phyloP scores from a whole-genome alignment of 2,888 invertebrate genomes.

The Noctua janthina region DNA sequence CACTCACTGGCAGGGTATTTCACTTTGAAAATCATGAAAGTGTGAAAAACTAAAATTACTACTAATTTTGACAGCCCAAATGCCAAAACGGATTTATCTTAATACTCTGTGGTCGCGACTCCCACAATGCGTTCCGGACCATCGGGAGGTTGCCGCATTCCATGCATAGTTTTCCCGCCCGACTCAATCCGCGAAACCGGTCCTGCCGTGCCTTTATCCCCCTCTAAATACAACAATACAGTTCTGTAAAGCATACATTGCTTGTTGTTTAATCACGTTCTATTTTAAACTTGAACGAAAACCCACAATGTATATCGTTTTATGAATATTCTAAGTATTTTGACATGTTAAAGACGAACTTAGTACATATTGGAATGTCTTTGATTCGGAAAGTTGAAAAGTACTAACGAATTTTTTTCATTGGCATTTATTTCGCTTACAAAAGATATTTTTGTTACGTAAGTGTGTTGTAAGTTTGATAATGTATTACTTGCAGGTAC shows the following conservation, averaged over 20 bases:
- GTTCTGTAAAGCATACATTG: conserved; percentile 18
- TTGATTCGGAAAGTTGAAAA: conserved; percentile 40
- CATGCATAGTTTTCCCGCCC: conserved; percentile 74
- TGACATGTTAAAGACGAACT: conserved; percentile 4
- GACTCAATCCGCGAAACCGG: conserved; percentile 73
- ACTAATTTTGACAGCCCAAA: conserved; percentile 20
- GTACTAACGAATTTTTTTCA: conserved; percentile 32
- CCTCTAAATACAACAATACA: conserved; percentile 9
- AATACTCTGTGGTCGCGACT: conserved; percentile 13
- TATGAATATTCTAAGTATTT: not conserved
- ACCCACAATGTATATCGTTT: conserved; percentile 15
- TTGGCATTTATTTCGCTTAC: conserved; percentile 44
- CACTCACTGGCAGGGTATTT: not conserved
- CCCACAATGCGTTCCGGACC: conserved; percentile 59
- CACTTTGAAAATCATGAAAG: not conserved
- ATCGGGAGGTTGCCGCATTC: conserved; percentile 69
- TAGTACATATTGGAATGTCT: conserved; percentile 48
- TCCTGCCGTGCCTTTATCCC: conserved; percentile 64
- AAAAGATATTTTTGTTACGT: conserved; percentile 33
- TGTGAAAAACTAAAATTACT: not conserved
- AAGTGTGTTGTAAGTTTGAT: conserved; percentile 34
- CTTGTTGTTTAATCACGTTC: not conserved
- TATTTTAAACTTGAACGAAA: fast-evolving
- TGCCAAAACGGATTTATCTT: not conserved
- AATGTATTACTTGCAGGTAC: conserved; percentile 2